Conservation (phyloP, 2,797 vertebrate species). For the Phoeniculus purpureus region DNA sequence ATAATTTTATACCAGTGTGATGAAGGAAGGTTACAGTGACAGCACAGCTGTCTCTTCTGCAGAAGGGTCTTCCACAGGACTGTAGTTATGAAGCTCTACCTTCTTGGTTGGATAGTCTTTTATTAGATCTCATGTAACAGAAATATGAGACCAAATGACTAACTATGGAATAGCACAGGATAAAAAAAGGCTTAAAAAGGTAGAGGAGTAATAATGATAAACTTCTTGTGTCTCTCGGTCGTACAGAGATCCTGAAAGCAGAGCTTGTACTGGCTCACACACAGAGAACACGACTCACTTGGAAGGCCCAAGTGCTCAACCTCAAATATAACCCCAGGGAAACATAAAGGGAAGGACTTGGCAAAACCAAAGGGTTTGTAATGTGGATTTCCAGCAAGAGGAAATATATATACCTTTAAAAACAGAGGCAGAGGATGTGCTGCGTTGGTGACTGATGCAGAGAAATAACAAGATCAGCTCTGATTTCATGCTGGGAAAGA, state of each 20-base stretch:
- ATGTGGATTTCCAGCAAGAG: not conserved
- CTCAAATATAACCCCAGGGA: not conserved
- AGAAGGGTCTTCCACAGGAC: not conserved
- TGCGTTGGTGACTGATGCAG: not conserved
- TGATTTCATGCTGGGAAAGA: not conserved
- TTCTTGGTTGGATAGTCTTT: not conserved
- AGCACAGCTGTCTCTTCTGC: not conserved
- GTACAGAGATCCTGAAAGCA: not conserved
- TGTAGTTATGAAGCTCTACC: not conserved
- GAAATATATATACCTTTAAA: not conserved
- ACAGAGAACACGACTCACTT: not conserved
- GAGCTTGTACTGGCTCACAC: not conserved
- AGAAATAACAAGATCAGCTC: not conserved
- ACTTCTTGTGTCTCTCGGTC: not conserved
- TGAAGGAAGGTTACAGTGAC: not conserved
- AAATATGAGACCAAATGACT: not conserved
- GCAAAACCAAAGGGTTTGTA: not conserved
- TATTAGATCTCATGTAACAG: not conserved
- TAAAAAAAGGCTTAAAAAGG: not conserved
- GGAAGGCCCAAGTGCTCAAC: not conserved
- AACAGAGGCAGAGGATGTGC: not conserved
- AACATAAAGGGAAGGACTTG: not conserved
- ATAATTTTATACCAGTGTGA: not conserved
- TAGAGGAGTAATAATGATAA: not conserved
- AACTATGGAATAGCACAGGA: not conserved